Conservation (phyloP, 2,888 invertebrate species). For the Xestia c-nigrum region DNA sequence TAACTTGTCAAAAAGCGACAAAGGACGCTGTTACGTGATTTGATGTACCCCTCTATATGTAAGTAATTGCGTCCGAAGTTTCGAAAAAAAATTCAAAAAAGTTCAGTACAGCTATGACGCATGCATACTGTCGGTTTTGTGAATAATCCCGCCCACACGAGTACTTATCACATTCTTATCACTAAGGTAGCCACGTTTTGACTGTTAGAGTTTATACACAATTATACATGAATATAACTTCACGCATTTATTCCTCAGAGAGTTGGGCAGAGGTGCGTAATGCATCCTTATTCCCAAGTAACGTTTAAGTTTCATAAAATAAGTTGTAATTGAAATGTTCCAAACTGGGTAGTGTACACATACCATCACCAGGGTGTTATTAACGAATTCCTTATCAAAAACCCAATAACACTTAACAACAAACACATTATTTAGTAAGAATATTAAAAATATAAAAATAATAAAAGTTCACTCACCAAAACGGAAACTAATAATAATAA, state of each 20-base stretch:
- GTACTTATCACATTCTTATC: constrained; percentile 24
- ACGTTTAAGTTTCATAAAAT: not conserved
- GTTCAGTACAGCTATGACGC: not conserved
- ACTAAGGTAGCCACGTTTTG: not conserved
- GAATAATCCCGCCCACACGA: constrained; percentile 11
- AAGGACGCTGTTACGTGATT: too few relatives aligned
- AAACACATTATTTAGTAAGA: not conserved
- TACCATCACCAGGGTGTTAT: not conserved
- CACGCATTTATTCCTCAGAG: not conserved
- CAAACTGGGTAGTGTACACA: not conserved
- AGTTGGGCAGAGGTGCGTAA: not conserved
- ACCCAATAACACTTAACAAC: not conserved
- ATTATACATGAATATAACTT: not conserved
- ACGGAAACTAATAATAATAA: not conserved
- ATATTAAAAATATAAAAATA: not conserved
- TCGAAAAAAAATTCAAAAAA: not conserved
- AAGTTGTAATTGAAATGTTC: not conserved
- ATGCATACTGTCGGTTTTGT: not conserved
- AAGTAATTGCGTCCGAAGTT: not conserved
- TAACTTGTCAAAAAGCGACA: too few relatives aligned
- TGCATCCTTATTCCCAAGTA: not conserved
- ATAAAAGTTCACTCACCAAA: constrained; percentile 43
- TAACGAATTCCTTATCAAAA: not conserved
- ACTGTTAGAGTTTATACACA: not conserved
- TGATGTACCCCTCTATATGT: not conserved